Base-by-base conservation (phyloP, 2,113 vertebrate genomes). In the Heterocephalus glaber region DNA sequence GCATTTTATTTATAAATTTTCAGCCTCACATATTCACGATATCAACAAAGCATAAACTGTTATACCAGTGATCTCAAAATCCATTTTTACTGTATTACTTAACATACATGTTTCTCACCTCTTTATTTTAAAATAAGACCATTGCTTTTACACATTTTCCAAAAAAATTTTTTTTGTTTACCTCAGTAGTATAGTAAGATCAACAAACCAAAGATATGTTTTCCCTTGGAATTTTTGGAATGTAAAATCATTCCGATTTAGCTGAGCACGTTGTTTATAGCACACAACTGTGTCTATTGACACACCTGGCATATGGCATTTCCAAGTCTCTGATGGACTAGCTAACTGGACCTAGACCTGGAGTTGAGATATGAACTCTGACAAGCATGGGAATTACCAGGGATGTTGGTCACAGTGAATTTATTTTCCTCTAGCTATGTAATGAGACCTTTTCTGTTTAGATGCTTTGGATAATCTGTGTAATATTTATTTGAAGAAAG, bases 351-450 rank as follows among this genome's bases (percentile, higher is more conserved):
- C 17, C 44, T 60, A 17, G 13, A 26, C 30, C 76, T 60, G 7
- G 4, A 92, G 33, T 26, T 95, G 63, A 93, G 28, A 87, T 86
- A 77, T 83, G 41, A 87, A 58, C 77, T 70, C 68, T 92, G 94
- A 95, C 90, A 92, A 52, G 47, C 22, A 0, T 66, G 49, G 17
- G 5, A 93, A 30, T 80, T 54, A 12, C 38, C 35, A 1, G 1
- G 30, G 24, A 56, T 35, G 0, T 7, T 63, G 79, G 56, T 77
- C 13, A 86, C 2, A 47, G 6, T 35, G 8, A 86, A 80, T 88
- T 3, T 58, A 60, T 89, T 86, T 95, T 86, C 58, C n/a, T 68
- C 7, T 49, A 54, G 24, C 14, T 74, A 14, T 52, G 35, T 63
- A 60, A 44, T 24, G 16, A 44, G 13, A 0, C 3, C 44, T 60